These are phyloP conservation scores for Chrysolina haemoptera DNA, from an alignment of 2,888 invertebrate species.

Conservation along the genomic window DNA sequence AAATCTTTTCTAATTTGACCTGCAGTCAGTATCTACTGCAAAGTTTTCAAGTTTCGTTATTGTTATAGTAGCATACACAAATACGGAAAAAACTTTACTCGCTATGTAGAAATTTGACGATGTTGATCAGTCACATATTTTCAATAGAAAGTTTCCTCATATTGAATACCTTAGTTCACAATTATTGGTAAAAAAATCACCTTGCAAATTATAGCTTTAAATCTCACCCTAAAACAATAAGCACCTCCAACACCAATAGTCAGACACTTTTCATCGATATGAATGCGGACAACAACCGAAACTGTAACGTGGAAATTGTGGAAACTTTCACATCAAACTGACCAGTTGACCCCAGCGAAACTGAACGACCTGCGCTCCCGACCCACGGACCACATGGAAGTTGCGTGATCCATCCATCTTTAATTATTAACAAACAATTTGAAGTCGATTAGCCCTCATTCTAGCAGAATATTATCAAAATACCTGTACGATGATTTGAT, in stretches of 20 bases:
- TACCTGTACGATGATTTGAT: background rate
- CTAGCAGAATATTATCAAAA: background rate
- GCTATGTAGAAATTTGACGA: too few species aligned
- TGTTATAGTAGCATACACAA: too few species aligned
- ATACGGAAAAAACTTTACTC: too few species aligned
- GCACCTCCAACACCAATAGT: background rate
- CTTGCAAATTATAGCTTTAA: background rate
- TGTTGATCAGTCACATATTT: too few species aligned
- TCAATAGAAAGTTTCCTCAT: too few species aligned
- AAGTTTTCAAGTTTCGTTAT: too few species aligned
- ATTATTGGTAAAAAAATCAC: too few species aligned
- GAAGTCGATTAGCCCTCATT: conserved; percentile 38
- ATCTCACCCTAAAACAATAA: conserved; percentile 7
- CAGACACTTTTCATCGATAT: background rate
- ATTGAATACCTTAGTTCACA: too few species aligned
- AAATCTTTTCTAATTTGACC: too few species aligned
- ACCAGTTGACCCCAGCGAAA: conserved; percentile 53
- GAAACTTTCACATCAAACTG: conserved; percentile 51
- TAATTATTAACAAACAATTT: conserved; percentile 41
- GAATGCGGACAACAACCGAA: background rate
- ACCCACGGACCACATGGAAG: conserved; percentile 36
- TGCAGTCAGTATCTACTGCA: too few species aligned
- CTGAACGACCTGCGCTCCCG: conserved; percentile 52
- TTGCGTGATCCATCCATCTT: conserved; percentile 39
- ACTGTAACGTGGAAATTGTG: conserved; percentile 33